Base-by-base conservation (phyloP, 1,140 invertebrate genomes). In the Portunus trituberculatus region DNA sequence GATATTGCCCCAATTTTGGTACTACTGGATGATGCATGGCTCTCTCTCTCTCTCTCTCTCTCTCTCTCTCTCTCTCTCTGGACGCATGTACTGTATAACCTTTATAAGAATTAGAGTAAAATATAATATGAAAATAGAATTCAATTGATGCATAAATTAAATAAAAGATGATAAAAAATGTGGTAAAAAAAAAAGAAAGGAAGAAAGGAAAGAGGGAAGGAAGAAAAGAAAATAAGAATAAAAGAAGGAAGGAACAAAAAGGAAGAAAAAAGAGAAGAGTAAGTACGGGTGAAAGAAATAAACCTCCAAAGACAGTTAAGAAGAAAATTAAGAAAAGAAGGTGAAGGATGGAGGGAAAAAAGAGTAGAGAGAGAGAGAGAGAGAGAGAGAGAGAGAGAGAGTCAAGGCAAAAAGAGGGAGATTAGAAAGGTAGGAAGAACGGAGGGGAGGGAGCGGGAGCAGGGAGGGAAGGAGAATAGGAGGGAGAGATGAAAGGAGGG, bases 1-100 rank as follows among this genome's bases (percentile, higher is more conserved):
- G 90, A 67, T 91, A 91, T 91, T 14, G 90, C 25, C 52, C 89
- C 90, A 91, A 91, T 91, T 76, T 52, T 91, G 90, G 90, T 32
- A 91, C 6, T 76, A 91, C 90, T 91, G 90, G 52, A 31, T 91
- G 90, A 91, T 76, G 52, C 59, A 91, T 91, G 46, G 8, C 45
- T 25, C 46, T 52, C 46, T 91, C 46, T 91, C 46, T 91, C 46
- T 91, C 52, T 59, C 52, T 59, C 52, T 59, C 52, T 59, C 52
- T 59, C 52, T 59, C 52, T 59, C 52, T 59, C 52, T 59, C 31
- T 59, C 31, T 59, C 31, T 59, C 14, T 59, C 31, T 59, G 89
- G 20, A 25, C n/a, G n/a, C 28, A 46, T 52, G 46, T 59, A 46
- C n/a, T 28, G 46, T 48, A 46, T 52, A 46, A 25, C 4, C 52